Evolutionary conservation across 2,113 vertebrate species (phyloP).

Genomic region (Fukomys damarensis): DNA sequence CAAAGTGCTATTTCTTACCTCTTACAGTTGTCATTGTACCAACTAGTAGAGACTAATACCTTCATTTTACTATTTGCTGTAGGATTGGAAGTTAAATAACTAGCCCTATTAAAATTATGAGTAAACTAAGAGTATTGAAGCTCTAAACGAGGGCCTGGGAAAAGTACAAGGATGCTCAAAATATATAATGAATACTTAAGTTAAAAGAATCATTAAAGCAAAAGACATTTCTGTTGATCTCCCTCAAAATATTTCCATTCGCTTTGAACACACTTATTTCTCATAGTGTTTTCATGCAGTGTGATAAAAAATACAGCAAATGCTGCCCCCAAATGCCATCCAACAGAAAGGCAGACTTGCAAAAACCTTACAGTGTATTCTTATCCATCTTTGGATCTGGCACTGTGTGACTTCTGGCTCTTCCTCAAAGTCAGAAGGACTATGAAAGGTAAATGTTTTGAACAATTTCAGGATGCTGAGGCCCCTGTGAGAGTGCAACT

Average conservation of each 20-base stretch:
- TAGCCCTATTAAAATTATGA: neutral
- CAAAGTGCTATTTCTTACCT: neutral
- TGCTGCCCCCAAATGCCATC: neutral
- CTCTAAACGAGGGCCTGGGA: neutral
- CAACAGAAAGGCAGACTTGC: neutral
- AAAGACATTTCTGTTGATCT: neutral
- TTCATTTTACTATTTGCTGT: neutral
- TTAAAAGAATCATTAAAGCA: neutral
- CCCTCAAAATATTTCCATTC: neutral
- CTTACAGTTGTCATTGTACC: neutral
- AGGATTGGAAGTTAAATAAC: neutral
- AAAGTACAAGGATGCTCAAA: neutral
- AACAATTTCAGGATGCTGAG: neutral
- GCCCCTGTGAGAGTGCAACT: neutral
- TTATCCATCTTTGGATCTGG: neutral
- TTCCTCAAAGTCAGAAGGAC: neutral
- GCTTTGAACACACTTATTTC: neutral
- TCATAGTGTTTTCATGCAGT: neutral
- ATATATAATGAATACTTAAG: neutral
- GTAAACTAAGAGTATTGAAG: neutral
- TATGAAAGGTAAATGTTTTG: neutral
- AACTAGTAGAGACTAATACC: neutral
- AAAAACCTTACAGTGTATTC: neutral
- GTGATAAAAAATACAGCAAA: neutral
- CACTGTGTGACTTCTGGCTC: neutral